These are phyloP conservation scores for Colinus virginianus DNA, from an alignment of 2,113 vertebrate species.

Conservation along the genomic window DNA sequence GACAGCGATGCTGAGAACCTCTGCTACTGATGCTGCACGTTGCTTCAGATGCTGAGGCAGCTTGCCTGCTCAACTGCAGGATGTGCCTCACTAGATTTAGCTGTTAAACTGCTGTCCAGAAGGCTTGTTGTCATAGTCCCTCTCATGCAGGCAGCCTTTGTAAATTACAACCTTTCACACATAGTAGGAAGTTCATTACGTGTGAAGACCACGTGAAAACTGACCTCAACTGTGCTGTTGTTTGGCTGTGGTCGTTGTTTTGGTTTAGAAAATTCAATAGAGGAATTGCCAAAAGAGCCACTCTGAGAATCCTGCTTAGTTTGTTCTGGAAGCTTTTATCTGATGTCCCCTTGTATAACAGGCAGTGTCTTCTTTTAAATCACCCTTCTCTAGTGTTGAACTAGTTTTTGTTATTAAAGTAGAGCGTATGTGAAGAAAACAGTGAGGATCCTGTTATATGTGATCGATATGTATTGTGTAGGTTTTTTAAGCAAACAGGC, in stretches of 20 bases:
- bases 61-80: not conserved
- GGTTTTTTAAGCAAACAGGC: not conserved
- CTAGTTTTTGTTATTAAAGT: not conserved
- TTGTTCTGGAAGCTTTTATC: not conserved
- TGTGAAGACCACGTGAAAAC: not conserved
- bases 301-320: not conserved
- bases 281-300: not conserved
- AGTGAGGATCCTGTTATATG: not conserved
- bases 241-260: not conserved
- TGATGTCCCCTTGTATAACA: not conserved
- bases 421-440: not conserved
- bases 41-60: not conserved
- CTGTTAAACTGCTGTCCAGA: not conserved
- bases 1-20: not conserved
- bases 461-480: not conserved
- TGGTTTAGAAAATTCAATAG: not conserved
- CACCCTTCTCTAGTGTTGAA: not conserved
- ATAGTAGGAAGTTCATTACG: not conserved
- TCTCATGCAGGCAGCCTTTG: not conserved
- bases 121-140: not conserved
- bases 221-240: not conserved
- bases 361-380: not conserved
- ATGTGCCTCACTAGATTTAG: not conserved
- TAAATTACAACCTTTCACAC: not conserved
- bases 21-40: not conserved